A percentile compares a stretch with the other conserved stretches of the same genome.
phyloP scores from a whole-genome alignment of 2,888 invertebrate genomes.

The Protodeltote pygarga region DNA sequence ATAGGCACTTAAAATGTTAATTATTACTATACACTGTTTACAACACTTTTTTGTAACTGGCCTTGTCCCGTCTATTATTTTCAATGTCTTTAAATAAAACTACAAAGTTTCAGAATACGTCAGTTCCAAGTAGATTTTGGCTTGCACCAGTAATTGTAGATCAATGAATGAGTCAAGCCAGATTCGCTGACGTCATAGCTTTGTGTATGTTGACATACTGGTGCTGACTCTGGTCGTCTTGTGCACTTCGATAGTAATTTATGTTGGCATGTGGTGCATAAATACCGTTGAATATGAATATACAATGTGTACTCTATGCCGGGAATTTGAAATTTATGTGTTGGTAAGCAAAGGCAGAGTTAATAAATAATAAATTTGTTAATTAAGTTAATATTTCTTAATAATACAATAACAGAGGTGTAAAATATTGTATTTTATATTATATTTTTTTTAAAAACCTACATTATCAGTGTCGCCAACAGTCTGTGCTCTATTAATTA shows the following conservation, averaged over 20 bases:
- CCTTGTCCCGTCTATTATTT: too few species aligned
- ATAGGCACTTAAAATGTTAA: too few species aligned
- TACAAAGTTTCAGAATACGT: constrained; percentile 33
- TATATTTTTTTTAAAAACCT: too few species aligned
- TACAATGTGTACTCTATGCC: background rate
- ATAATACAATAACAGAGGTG: too few species aligned
- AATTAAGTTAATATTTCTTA: too few species aligned
- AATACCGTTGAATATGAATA: constrained; percentile 3
- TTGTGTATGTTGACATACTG: constrained; percentile 56
- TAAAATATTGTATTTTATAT: too few species aligned
- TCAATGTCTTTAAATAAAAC: background rate
- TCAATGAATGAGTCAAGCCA: constrained; percentile 61
- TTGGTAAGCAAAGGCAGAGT: background rate
- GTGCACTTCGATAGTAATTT: constrained; percentile 42
- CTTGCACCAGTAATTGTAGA: constrained; percentile 66
- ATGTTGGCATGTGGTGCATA: constrained; percentile 32
- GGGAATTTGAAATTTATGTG: background rate
- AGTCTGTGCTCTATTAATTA: too few species aligned
- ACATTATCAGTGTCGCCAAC: too few species aligned
- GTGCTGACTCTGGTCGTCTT: constrained; percentile 52
- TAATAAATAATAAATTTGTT: too few species aligned
- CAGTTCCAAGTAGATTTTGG: constrained; percentile 40
- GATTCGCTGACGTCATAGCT: constrained; percentile 62
- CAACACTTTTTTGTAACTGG: too few species aligned
- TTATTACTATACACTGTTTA: too few species aligned